Base-by-base conservation (phyloP, 2,113 vertebrate genomes). In the Nicator chloris region DNA sequence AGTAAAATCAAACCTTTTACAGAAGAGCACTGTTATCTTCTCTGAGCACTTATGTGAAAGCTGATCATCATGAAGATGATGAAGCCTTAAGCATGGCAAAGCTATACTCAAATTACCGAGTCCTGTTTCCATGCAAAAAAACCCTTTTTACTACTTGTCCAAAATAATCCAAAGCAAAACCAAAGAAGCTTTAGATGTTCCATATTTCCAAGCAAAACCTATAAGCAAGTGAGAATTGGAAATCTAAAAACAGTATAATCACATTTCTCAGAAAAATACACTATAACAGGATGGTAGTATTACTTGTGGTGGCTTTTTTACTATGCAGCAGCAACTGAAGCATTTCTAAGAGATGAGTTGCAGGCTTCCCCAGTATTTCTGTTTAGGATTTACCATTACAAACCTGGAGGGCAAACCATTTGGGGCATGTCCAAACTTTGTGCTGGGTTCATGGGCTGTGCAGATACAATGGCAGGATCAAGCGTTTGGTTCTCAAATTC, bases 401-500 rank as follows among this genome's bases (percentile, higher is more conserved):
- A 97, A 99, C 99, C 98, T 97, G 98, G 97, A 91, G 98, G 98
- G 93, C 98, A 98, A 91, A 98, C 98, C 98, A 99, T 98, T 97
- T 99, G 99, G 61, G 99, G 98, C 95, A 99, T 98, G 70, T 99
- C 99, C 97, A 99, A 97, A 61, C 96, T 98, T 93, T 98, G 98
- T 68, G 96, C 95, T 82, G 99, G 98, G 97, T 99, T 99, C 99
- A 99, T 99, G 31, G 99, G 99, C 95, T 99, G 99, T n/a, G 99
- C 99, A 69, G 99, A 99, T 81, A 99, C 99, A 78, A 99, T 99
- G 57, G 99, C 99, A 87, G 99, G 99, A 96, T 99, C 99, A 78
- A 99, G 98, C 6, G 98, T 98, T 92, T 99, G 99, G 79, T 99
- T 99, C 65, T 99, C 99, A 98, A 99, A 99, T 94, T 99, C 99